Evolutionary conservation across 2,797 vertebrate species (phyloP).

Genomic region (Eidolon dupreanum): DNA sequence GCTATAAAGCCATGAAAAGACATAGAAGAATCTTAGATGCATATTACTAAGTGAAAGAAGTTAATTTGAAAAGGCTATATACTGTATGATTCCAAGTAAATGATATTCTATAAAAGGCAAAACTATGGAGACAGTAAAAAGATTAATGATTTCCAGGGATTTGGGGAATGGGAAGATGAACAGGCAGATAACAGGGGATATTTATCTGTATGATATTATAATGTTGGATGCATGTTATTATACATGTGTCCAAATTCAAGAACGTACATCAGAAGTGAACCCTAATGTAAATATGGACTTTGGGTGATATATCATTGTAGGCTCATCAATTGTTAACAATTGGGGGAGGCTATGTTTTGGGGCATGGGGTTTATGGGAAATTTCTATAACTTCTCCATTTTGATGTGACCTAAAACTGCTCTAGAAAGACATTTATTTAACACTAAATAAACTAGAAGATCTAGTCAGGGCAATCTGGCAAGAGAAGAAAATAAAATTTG

Average conservation of each 20-base stretch:
- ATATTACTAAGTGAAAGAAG: background rate
- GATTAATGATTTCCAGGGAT: background rate
- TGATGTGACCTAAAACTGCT: background rate
- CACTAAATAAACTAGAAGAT: background rate
- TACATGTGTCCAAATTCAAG: background rate
- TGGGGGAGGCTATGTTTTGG: too few relatives aligned
- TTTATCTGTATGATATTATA: background rate
- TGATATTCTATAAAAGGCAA: background rate
- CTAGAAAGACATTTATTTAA: background rate
- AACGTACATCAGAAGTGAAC: background rate
- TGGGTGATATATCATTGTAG: background rate
- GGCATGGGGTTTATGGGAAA: background rate
- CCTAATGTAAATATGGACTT: background rate
- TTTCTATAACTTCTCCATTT: background rate
- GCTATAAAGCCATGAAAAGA: background rate
- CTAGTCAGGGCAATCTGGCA: background rate
- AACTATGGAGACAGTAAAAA: background rate
- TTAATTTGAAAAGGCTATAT: background rate
- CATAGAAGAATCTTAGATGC: background rate
- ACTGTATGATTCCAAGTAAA: background rate
- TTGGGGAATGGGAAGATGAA: background rate
- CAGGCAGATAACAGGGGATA: background rate
- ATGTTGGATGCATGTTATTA: background rate
- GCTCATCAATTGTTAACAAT: too few relatives aligned
- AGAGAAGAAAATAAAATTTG: background rate